Conservation (phyloP, 1,140 invertebrate species). For the Homalodisca vitripennis region DNA sequence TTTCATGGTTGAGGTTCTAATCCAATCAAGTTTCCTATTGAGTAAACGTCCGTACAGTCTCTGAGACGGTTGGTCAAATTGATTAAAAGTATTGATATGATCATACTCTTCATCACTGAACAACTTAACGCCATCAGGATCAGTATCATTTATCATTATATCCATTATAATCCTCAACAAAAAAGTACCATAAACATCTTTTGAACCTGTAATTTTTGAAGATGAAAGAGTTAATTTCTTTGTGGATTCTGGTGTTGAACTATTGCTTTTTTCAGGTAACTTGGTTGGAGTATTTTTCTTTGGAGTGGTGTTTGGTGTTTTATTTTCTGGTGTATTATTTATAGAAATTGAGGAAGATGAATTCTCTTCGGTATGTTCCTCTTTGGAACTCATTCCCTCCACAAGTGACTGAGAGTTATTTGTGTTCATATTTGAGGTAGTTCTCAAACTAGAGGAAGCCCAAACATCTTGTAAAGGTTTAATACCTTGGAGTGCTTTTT, state of each 20-base stretch:
- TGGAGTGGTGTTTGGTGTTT: no score
- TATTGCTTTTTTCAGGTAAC: background rate
- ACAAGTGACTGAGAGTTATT: background rate
- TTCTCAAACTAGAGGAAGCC: background rate
- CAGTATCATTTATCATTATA: background rate
- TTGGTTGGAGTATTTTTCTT: background rate
- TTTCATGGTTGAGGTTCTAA: conserved; percentile 1
- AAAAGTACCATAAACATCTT: conserved; percentile 6
- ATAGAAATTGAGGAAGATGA: no score
- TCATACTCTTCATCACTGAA: background rate
- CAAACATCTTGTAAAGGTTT: background rate
- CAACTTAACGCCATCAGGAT: background rate
- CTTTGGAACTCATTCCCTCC: background rate
- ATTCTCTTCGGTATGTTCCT: background rate
- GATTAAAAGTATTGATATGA: background rate
- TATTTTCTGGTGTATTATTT: no score
- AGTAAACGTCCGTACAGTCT: background rate
- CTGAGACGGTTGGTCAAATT: conserved; percentile 7
- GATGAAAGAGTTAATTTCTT: background rate
- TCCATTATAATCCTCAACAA: background rate
- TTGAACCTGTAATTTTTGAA: background rate
- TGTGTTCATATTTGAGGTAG: background rate
- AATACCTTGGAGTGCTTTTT: background rate
- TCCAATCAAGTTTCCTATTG: conserved; percentile 13
- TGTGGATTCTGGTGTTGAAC: background rate